Evolutionary conservation across 2,113 vertebrate species (phyloP), one percentile per base, ranked within the genome.

Genomic region (Mus pahari): DNA sequence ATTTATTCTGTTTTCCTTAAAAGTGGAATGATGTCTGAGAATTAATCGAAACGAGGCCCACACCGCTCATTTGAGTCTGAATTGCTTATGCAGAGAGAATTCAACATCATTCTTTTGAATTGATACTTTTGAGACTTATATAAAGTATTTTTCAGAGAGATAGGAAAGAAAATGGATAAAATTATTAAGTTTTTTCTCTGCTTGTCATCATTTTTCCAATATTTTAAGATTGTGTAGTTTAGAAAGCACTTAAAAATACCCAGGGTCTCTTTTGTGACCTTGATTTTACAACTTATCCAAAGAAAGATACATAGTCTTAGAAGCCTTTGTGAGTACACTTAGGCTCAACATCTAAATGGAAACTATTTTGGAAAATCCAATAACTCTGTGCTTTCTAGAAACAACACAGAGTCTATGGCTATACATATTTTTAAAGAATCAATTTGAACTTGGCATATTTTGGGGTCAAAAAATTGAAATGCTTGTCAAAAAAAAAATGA

Each of bases 211-310:
- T 62, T 95, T 93, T 42, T 1, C 64, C 17, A 78, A 86, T 16
- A 84, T n/a, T 89, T 93, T 89, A 88, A 74, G 39, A 42, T 91
- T 36, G 9, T 73, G 33, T 89, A 28, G 5, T 31, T 33, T 50
- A 73, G 60, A 96, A 75, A 87, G 26, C 39, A 83, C 8, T 82
- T 95, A 66, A 95, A 93, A 92, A 92, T 53, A 53, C 39, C 26
- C 33, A 45, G 13, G 50, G 71, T 86, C 16, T 13, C 24, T 94
- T 92, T 73, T 26, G 26, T 90, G 82, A 83, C 42, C 3, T 14
- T 88, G 87, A 89, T 86, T 93, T 94, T 74, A 28, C 24, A 45
- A 66, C 33, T 39, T 78, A 74, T 3, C 24, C 53, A 94, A 82
- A 71, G 22, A 39, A 77, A 53, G 20, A 92, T 77, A 58, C 5